These are phyloP conservation scores for Anableps anableps DNA, from an alignment of 2,797 vertebrate genomes.

Conservation along the genomic window DNA sequence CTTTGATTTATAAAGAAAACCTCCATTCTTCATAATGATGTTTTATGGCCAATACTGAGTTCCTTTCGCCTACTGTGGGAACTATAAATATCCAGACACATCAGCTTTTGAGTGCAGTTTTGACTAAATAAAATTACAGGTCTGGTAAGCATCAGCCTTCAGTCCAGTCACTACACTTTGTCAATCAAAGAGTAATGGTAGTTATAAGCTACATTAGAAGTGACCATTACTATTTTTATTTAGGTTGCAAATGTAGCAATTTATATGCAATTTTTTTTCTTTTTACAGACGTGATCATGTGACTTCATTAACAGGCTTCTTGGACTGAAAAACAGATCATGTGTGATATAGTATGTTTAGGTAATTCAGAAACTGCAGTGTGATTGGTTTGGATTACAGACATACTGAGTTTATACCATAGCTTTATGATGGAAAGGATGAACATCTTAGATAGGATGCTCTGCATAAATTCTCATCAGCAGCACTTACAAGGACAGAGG, in stretches of 20 bases:
- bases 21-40: no score
- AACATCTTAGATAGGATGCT: constrained; percentile 13
- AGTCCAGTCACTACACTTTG: constrained; percentile 1
- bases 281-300: constrained; percentile 3
- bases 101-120: background rate
- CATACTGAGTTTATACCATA: background rate
- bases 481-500: background rate
- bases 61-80: no score
- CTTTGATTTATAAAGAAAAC: no score
- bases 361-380: constrained; percentile 2
- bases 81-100: background rate
- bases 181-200: constrained; percentile 12
- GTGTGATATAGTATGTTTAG: background rate
- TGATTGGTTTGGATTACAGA: background rate
- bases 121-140: constrained; percentile 18
- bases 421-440: constrained; percentile 28
- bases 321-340: constrained; percentile 11
- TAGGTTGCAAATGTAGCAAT: constrained; percentile 1
- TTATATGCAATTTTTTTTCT: constrained; percentile 20
- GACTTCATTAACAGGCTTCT: constrained; percentile 7
- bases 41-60: no score
- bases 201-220: constrained; percentile 11
- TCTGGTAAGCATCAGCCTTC: constrained; percentile 7
- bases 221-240: constrained; percentile 2
- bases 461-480: constrained; percentile 26